Evolutionary conservation across 1,140 invertebrate genomes (phyloP).

Genomic region (Diachasmimorpha longicaudata): DNA sequence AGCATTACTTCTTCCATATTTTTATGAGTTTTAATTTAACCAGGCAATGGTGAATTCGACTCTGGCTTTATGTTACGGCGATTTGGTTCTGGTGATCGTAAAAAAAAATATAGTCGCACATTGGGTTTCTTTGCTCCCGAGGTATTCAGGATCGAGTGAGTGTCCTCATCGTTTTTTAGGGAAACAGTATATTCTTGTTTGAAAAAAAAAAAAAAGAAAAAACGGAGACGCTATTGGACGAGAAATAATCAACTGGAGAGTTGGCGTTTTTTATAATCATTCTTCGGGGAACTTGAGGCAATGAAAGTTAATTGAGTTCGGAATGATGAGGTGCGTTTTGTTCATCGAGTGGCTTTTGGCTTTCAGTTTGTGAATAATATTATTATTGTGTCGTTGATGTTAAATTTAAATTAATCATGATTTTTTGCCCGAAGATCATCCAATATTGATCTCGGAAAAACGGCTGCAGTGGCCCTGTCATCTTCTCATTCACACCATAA

Average conservation of each 20-base stretch:
- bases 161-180: not conserved
- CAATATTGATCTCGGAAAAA: too few species aligned
- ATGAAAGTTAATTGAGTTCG: conserved; percentile 44
- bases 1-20: not conserved
- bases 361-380: too few species aligned
- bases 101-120: not conserved
- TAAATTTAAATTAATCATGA: too few species aligned
- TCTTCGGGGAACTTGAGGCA: conserved; percentile 31
- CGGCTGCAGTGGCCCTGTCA: too few species aligned
- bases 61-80: not conserved
- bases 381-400: too few species aligned
- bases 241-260: not conserved
- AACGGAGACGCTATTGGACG: not conserved
- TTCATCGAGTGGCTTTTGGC: not conserved
- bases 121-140: not conserved
- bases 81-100: not conserved
- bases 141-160: not conserved
- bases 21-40: not conserved
- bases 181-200: not conserved
- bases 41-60: not conserved
- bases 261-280: conserved; percentile 31
- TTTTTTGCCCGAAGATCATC: too few species aligned
- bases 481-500: too few species aligned
- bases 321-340: not conserved
- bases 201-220: not conserved